phyloP scores from a whole-genome alignment of 2,797 vertebrate species.

The Sebastes minor region DNA sequence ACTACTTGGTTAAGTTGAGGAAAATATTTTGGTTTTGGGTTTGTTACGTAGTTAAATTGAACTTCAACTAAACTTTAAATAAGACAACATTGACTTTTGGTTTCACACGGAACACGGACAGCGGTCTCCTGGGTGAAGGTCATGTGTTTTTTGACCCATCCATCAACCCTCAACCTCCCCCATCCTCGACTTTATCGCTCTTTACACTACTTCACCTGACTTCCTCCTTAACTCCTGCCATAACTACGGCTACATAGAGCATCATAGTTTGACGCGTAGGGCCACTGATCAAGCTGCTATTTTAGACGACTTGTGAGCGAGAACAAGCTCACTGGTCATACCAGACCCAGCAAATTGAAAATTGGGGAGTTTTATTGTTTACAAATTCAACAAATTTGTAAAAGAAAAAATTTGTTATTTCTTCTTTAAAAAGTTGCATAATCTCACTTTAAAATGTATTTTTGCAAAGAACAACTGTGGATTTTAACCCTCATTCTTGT shows the following conservation, averaged over 20 bases:
- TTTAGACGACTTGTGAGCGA: background rate
- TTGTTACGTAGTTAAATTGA: background rate
- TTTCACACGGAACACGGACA: no score
- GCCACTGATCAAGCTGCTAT: background rate
- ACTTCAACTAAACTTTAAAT: no score
- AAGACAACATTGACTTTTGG: no score
- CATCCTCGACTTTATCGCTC: no score
- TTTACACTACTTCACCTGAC: no score
- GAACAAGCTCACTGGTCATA: background rate
- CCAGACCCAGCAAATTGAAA: background rate
- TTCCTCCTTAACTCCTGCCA: no score
- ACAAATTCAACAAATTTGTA: background rate
- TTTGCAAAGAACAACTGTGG: background rate
- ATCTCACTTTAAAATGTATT: background rate
- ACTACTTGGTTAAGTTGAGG: background rate
- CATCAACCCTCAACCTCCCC: background rate
- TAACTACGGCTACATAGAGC: background rate
- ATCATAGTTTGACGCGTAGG: background rate
- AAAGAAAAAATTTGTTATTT: background rate
- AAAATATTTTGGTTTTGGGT: background rate
- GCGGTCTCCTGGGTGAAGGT: background rate
- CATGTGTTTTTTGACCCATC: background rate
- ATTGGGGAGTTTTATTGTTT: background rate
- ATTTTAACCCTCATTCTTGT: background rate
- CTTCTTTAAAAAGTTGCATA: background rate